Evolutionary conservation across 2,888 invertebrate species (phyloP).

Genomic region (Lochmaea capreae): DNA sequence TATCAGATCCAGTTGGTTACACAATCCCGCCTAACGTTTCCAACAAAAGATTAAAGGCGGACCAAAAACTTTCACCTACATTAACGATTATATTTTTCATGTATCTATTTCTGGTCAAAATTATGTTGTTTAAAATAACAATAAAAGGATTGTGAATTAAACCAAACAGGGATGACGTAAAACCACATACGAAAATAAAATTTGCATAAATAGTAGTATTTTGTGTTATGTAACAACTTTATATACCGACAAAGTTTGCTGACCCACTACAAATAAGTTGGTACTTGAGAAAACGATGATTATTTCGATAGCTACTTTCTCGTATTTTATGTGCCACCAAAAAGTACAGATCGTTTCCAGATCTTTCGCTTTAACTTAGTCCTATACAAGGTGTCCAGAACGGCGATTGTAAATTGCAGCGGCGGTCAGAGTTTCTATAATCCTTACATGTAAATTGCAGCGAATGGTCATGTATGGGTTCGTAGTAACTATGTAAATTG

Average conservation of each 20-base stretch:
- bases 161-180: conserved; percentile 9
- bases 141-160: conserved; percentile 2
- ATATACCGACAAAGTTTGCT: conserved; percentile 5
- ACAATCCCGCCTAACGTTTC: not conserved
- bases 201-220: conserved; percentile 8
- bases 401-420: too few relatives aligned
- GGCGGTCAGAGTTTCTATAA: too few relatives aligned
- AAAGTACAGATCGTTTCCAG: too few relatives aligned
- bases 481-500: too few relatives aligned
- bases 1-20: not conserved
- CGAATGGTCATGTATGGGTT: too few relatives aligned
- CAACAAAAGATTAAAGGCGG: not conserved
- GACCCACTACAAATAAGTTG: conserved; percentile 3
- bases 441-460: too few relatives aligned
- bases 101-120: not conserved
- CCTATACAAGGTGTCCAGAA: too few relatives aligned
- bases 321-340: not conserved
- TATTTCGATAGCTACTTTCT: not conserved
- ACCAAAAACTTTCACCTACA: conserved; percentile 8
- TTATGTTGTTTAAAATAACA: conserved; percentile 7
- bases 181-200: not conserved
- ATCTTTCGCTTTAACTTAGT: too few relatives aligned
- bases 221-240: not conserved
- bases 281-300: not conserved
- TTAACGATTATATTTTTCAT: not conserved